Percentiles rank a stretch among this genome's conserved stretches.
phyloP scores from a whole-genome alignment of 2,113 vertebrate genomes.

The Collichthys lucidus region DNA sequence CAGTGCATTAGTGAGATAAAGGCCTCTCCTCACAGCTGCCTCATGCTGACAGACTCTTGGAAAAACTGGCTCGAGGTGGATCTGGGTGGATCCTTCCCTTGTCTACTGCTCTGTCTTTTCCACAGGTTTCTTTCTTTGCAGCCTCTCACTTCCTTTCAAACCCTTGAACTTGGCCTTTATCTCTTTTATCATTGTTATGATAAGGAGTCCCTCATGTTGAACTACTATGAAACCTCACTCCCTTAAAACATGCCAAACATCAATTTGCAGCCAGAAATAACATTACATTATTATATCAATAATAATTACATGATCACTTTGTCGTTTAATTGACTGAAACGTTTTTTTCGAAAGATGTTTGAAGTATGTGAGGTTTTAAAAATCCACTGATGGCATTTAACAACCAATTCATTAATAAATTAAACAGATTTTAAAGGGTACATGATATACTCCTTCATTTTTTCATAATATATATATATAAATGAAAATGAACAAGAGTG shows the following conservation, averaged over 20 bases:
- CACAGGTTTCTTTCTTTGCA: constrained; percentile 54
- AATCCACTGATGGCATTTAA: no score
- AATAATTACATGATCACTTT: neutral
- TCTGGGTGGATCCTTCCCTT: constrained; percentile 70
- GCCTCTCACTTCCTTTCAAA: constrained; percentile 49
- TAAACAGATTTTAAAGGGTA: neutral
- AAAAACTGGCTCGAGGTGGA: constrained; percentile 71
- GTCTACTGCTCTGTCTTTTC: constrained; percentile 55
- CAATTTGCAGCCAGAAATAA: neutral
- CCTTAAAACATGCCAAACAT: neutral
- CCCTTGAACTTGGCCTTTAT: constrained; percentile 52
- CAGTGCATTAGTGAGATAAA: constrained; percentile 84
- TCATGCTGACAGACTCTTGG: constrained; percentile 79
- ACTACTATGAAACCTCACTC: constrained; percentile 6
- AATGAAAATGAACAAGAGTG: neutral
- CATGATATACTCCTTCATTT: neutral
- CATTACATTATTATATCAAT: neutral
- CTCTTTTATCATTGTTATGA: constrained; percentile 63
- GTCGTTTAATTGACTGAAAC: neutral
- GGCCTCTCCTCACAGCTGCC: constrained; percentile 78
- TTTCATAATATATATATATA: no score
- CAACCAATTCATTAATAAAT: neutral
- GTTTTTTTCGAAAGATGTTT: no score
- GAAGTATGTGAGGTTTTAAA: no score
- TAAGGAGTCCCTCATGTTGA: constrained; percentile 32